Evolutionary conservation across 2,113 vertebrate species (phyloP), one percentile per base, ranked within the genome.

Genomic region (Monarcha castaneiventris): DNA sequence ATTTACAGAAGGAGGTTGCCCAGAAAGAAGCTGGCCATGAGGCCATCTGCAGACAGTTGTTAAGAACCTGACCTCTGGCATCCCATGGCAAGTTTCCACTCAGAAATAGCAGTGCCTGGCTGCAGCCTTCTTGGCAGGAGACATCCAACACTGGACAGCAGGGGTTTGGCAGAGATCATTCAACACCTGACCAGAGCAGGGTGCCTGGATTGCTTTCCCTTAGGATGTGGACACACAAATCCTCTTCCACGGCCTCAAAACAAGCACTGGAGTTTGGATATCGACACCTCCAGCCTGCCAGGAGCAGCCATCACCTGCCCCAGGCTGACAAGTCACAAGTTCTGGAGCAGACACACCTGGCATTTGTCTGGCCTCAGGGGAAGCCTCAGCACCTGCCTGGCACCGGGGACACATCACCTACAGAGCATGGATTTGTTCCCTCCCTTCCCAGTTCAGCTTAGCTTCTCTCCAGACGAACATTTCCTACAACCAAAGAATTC

Each of bases 311-410:
- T 1, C 64, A 6, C 9, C 37, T 10, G 27, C 26, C 5, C 17
- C 3, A 26, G 32, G 44, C 37, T 73, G 35, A 41, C 5, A 19
- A 59, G 56, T 15, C 6, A 1, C 43, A 43, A 29, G 61, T 1
- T 15, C 71, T 15, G 32, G 7, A n/a, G 32, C 39, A 44, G 62
- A 56, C 26, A 26, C 25, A 7, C 10, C 10, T 16, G 6, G 75
- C 58, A 30, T 52, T 30, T 25, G 33, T 25, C n/a, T 0, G 0
- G 46, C 46, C 48, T 32, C 15, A 0, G 59, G 52, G 64, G 48
- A 63, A 72, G 30, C 48, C 54, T 29, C 13, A 3, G 43, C 55
- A 43, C 3, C 62, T 20, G 39, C 35, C 63, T 19, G 33, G 67
- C 63, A 58, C 23, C 32, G n/a, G 61, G 29, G 22, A 83, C 9